phyloP scores from a whole-genome alignment of 2,113 vertebrate species.

The Seriola quinqueradiata region DNA sequence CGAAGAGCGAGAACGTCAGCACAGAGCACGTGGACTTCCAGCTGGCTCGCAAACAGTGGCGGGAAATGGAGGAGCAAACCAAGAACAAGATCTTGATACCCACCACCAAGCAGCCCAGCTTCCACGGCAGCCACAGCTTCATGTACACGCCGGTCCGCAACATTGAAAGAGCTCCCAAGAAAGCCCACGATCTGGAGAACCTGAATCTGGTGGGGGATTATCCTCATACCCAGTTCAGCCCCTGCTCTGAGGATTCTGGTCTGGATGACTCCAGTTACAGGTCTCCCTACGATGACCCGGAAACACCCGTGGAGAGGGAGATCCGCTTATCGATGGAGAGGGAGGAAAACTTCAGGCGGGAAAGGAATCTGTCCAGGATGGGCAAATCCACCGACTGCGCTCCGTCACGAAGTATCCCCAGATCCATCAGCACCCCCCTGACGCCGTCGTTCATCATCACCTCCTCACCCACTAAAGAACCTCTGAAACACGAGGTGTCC shows the following conservation, averaged over 20 bases:
- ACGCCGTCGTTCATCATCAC: constrained; percentile 85
- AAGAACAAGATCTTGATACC: constrained; percentile 76
- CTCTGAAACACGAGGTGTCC: constrained; percentile 73
- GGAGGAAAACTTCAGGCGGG: constrained; percentile 80
- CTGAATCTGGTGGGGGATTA: constrained; percentile 78
- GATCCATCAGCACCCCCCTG: constrained; percentile 76
- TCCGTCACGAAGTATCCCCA: constrained; percentile 74
- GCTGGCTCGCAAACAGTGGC: constrained; percentile 85
- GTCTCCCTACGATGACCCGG: constrained; percentile 82
- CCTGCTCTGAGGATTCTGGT: constrained; percentile 86
- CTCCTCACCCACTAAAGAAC: constrained; percentile 80
- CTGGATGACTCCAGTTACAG: constrained; percentile 84
- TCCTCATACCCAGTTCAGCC: constrained; percentile 82
- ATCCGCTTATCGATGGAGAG: constrained; percentile 81
- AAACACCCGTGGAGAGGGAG: constrained; percentile 83
- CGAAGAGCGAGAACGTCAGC: constrained; percentile 85
- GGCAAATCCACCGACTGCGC: constrained; percentile 78
- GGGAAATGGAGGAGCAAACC: constrained; percentile 85
- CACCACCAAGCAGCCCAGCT: constrained; percentile 67
- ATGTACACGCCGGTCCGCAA: constrained; percentile 87
- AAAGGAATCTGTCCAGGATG: constrained; percentile 78
- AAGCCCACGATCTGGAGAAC: constrained; percentile 75
- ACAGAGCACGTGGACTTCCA: constrained; percentile 87
- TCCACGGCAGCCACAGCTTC: constrained; percentile 82
- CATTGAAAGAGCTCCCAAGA: constrained; percentile 80